phyloP scores from a whole-genome alignment of 2,888 invertebrate species.

The Parasteatoda lunata region DNA sequence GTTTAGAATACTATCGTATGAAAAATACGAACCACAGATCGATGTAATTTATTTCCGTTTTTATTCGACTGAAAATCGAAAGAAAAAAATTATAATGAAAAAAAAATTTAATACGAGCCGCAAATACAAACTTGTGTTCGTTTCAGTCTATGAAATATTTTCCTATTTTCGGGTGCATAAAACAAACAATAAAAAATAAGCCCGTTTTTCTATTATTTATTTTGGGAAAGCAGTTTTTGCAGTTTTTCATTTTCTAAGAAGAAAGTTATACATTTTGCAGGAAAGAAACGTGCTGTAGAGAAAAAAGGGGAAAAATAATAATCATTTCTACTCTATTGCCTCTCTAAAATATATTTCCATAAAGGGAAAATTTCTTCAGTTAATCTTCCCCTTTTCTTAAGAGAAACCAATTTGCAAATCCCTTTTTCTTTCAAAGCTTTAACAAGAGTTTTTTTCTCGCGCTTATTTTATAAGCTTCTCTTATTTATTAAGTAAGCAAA shows the following conservation, averaged over 20 bases:
- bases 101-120: no score
- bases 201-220: conserved; percentile 31
- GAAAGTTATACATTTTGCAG: conserved; percentile 1
- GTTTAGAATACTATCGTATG: no score
- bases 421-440: conserved; percentile 60
- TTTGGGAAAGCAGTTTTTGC: conserved; percentile 21
- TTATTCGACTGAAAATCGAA: no score
- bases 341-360: conserved; percentile 63
- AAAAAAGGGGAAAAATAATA: conserved; percentile 30
- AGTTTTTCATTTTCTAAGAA: conserved; percentile 27
- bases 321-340: conserved; percentile 59
- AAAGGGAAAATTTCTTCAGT: conserved; percentile 55
- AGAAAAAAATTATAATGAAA: no score
- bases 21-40: not conserved
- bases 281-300: not conserved
- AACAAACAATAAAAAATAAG: conserved; percentile 19
- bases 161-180: not conserved
- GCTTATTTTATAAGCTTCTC: conserved; percentile 55
- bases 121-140: no score
- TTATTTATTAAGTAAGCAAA: conserved; percentile 56
- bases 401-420: conserved; percentile 68
- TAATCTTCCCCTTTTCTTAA: conserved; percentile 62
- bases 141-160: no score
- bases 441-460: conserved; percentile 61
- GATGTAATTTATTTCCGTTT: no score